Evolutionary conservation across 1,140 invertebrate species (phyloP), one percentile per base, ranked within the genome.

Genomic region (Mamestra configurata): DNA sequence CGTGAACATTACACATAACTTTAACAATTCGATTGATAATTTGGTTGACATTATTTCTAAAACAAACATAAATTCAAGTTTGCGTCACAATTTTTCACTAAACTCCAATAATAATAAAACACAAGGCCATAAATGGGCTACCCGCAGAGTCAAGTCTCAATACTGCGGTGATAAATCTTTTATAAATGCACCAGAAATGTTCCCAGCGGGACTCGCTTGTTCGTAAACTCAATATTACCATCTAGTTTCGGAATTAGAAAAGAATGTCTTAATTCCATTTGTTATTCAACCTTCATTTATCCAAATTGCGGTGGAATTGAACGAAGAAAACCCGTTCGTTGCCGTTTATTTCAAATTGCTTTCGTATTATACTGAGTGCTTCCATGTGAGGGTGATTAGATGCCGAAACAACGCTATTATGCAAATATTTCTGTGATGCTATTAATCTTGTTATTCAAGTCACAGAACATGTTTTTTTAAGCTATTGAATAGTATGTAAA

Each of bases 141-240:
- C 86, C 86, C 80, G 84, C 84, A 31, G 84, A 82, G 86, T 59
- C 35, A 70, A 72, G 51, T 81, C 82, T 81, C 79, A 81, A 85
- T 84, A 82, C 66, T 22, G 72, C 8, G 40, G 77, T 82, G 72
- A 88, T 86, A 83, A 86, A 88, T 83, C 76, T 75, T 57, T 51
- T 27, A 46, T 70, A 79, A 82, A 76, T 79, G 78, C 79, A 75
- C 78, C 77, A 80, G 78, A 83, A 77, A 64, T 79, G 66, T 53
- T 79, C 82, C 11, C 83, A 85, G 82, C 78, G 66, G 82, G 84
- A 68, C 51, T n/a, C 37, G 55, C 59, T 51, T 80, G 70, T 79
- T 81, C 57, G 20, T 61, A 64, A 64, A 64, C 20, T 46, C 24
- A 76, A 76, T 76, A 64, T 40, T 64, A 61, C 27, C 49, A 43